These are phyloP conservation scores for Hermetia illucens DNA, from an alignment of 1,140 invertebrate genomes.

Conservation along the genomic window DNA sequence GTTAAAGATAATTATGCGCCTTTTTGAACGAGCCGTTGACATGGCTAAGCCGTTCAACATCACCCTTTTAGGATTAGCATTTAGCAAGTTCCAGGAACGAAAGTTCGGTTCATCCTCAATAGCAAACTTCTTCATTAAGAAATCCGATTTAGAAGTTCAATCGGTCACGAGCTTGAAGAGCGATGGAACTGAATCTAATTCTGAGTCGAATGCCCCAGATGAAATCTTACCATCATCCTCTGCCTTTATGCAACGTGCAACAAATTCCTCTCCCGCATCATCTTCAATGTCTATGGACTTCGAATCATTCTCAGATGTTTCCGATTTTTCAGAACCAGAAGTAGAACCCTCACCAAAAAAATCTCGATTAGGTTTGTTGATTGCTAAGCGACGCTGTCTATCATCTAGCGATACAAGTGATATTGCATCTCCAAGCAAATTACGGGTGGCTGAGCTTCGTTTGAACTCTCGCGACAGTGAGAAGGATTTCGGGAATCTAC, in stretches of 20 bases:
- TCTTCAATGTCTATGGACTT: constrained; percentile 38
- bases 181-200: constrained; percentile 4
- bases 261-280: constrained; percentile 14
- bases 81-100: constrained; percentile 61
- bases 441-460: constrained; percentile 43
- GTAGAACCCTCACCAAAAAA: constrained; percentile 57
- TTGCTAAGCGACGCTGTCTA: constrained; percentile 33
- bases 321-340: constrained; percentile 43
- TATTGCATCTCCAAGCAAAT: constrained; percentile 42
- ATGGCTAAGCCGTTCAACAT: constrained; percentile 59
- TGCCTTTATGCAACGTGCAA: constrained; percentile 2
- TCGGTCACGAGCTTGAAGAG: constrained; percentile 46
- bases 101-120: constrained; percentile 46
- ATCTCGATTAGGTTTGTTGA: constrained; percentile 34
- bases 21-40: constrained; percentile 59
- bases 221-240: neutral
- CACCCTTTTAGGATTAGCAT: constrained; percentile 58
- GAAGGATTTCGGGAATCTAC: constrained; percentile 33
- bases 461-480: constrained; percentile 39
- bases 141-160: constrained; percentile 52
- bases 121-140: constrained; percentile 51
- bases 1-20: constrained; percentile 51
- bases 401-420: constrained; percentile 29
- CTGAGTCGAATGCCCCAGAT: constrained; percentile 8
- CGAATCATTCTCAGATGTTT: constrained; percentile 36